Conservation (phyloP, 2,797 vertebrate species). For the Octomys mimax region DNA sequence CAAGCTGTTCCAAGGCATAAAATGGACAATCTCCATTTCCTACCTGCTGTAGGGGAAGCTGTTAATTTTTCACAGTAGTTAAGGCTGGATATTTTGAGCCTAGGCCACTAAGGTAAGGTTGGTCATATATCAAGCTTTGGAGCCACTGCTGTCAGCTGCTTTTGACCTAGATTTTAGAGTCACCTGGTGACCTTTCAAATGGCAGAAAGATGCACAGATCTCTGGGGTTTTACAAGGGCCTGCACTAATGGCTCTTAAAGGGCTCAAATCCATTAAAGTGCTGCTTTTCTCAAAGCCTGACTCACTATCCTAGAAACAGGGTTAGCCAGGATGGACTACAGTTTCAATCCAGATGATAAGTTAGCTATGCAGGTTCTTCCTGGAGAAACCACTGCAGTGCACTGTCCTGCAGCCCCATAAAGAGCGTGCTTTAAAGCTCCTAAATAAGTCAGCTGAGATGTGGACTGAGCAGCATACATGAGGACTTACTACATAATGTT, state of each 20-base stretch:
- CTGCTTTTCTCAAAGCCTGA: constrained; percentile 22
- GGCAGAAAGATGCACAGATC: neutral
- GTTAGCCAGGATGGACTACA: neutral
- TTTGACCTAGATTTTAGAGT: neutral
- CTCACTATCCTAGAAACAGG: constrained; percentile 21
- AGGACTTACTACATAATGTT: neutral
- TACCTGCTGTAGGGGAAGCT: neutral
- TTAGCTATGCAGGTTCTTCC: constrained; percentile 19
- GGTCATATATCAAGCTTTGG: neutral
- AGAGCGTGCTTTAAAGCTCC: neutral
- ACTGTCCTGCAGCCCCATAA: neutral
- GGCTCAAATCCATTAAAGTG: neutral
- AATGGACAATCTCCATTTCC: neutral
- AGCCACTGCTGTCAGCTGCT: neutral
- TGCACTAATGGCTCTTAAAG: neutral
- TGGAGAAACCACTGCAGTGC: constrained; percentile 20
- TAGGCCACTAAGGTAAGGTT: neutral
- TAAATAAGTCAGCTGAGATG: neutral
- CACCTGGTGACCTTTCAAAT: neutral
- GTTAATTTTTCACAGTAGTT: neutral
- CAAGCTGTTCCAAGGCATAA: neutral
- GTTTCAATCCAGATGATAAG: neutral
- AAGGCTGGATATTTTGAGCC: neutral
- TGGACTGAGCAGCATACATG: neutral
- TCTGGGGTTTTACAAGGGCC: neutral